Conservation (phyloP, 2,113 vertebrate species). For the Cavia aperea region DNA sequence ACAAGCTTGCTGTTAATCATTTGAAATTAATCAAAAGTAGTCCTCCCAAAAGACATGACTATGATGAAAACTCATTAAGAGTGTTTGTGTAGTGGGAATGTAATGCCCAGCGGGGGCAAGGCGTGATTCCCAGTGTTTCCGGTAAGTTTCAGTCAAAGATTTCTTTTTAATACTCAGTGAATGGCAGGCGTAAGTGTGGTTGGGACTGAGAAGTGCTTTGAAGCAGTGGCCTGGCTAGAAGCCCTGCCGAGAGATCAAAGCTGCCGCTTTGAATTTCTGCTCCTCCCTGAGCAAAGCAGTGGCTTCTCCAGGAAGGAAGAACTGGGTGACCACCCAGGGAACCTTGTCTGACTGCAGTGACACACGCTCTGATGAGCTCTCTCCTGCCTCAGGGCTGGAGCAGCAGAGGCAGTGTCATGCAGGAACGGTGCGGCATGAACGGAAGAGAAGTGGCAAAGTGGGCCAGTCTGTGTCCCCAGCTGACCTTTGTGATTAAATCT, state of each 20-base stretch:
- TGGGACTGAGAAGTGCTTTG: neutral
- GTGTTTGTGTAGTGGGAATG: neutral
- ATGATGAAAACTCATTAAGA: conserved; percentile 20
- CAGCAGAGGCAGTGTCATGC: rapidly evolving
- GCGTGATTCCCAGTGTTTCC: neutral
- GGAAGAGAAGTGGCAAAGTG: rapidly evolving
- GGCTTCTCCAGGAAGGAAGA: neutral
- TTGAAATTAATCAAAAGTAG: conserved; percentile 31
- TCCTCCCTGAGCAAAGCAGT: neutral
- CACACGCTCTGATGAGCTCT: no score
- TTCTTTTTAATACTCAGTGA: neutral
- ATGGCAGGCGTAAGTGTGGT: neutral
- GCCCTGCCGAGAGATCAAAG: neutral
- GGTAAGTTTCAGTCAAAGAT: neutral
- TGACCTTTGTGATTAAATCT: neutral
- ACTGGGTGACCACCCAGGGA: neutral
- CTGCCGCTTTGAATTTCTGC: neutral
- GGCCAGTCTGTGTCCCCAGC: neutral
- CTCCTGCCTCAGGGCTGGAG: neutral
- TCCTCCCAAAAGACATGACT: neutral
- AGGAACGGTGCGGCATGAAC: neutral
- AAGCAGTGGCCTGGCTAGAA: neutral
- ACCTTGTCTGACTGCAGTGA: neutral
- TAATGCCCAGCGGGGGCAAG: neutral
- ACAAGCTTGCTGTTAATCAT: neutral